Evolutionary conservation across 2,797 vertebrate species (phyloP).

Genomic region (Eulemur albifrons): DNA sequence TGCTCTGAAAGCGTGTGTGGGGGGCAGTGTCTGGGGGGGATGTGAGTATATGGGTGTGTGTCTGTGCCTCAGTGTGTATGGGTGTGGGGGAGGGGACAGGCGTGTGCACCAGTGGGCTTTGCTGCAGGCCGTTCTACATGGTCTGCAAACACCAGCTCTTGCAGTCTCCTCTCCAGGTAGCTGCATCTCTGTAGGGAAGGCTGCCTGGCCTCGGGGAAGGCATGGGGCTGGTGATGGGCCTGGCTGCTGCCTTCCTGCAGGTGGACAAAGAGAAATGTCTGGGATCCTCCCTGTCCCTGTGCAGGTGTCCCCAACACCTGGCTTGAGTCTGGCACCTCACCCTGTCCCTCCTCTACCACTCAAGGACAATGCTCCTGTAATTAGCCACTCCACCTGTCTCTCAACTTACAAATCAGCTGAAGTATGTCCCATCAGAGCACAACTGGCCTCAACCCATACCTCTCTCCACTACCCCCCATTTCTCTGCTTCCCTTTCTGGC

Average conservation of each 20-base stretch:
- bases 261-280: background rate
- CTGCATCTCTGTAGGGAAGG: background rate
- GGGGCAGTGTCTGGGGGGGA: background rate
- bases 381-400: background rate
- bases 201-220: background rate
- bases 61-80: background rate
- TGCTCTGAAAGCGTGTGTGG: background rate
- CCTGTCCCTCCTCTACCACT: background rate
- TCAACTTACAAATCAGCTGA: background rate
- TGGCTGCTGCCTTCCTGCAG: background rate
- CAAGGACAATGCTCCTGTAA: too few relatives aligned
- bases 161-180: background rate
- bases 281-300: background rate
- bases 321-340: background rate
- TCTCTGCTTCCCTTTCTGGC: background rate
- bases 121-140: background rate
- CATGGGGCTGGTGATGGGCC: background rate
- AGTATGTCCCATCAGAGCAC: background rate
- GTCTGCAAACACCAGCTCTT: background rate
- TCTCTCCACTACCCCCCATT: background rate
- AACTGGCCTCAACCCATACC: background rate
- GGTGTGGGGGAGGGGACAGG: background rate
- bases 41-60: background rate
- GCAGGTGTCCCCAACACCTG: background rate
- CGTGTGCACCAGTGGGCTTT: background rate